These are phyloP conservation scores for Sebastes vulpes DNA, from an alignment of 2,797 vertebrate genomes.

Conservation along the genomic window DNA sequence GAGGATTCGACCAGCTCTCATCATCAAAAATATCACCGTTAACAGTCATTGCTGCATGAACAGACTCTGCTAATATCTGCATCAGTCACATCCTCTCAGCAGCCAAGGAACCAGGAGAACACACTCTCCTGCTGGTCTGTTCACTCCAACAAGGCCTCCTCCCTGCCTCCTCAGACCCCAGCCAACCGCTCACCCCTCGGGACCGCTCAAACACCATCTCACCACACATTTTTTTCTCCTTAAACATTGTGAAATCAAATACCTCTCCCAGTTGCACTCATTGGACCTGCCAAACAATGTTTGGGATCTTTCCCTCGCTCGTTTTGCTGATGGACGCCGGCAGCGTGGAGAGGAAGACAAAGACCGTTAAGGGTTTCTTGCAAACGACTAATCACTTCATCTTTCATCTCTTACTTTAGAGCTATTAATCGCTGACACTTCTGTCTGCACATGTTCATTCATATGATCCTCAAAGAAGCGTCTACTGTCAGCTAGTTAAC, in stretches of 20 bases:
- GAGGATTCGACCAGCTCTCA: background rate
- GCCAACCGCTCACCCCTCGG: conserved; percentile 54
- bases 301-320: conserved; percentile 41
- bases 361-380: conserved; percentile 13
- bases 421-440: background rate
- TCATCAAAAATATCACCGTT: background rate
- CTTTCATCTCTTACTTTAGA: conserved; percentile 27
- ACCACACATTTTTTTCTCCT: conserved; percentile 76
- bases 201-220: conserved; percentile 66
- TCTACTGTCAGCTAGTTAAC: conserved; percentile 13
- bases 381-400: conserved; percentile 12
- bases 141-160: conserved; percentile 27
- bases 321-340: background rate
- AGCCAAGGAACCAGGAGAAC: background rate
- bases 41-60: background rate
- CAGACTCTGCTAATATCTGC: background rate
- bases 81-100: conserved; percentile 10
- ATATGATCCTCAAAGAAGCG: conserved; percentile 17
- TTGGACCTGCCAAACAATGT: conserved; percentile 68
- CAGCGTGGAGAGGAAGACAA: conserved; percentile 31
- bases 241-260: conserved; percentile 81
- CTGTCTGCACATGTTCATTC: conserved; percentile 10
- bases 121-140: background rate
- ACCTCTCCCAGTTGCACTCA: conserved; percentile 62
- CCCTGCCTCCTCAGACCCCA: conserved; percentile 27